Percentiles rank a stretch among this genome's conserved stretches.
Conservation (phyloP, 2,888 invertebrate species). For the Elegia similella region DNA sequence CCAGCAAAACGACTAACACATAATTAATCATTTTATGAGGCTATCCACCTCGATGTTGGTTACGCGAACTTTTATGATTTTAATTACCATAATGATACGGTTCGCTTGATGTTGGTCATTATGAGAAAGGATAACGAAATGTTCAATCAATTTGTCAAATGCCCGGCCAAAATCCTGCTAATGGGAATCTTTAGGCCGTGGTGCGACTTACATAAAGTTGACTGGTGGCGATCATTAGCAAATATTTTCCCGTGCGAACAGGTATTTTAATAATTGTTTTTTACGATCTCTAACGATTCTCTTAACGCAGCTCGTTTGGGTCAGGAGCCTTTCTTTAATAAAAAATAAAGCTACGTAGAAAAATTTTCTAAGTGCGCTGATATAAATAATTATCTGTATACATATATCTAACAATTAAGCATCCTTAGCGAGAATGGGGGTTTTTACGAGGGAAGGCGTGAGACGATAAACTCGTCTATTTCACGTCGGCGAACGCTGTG, state of each 20-base stretch:
- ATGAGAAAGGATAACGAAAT: slow-evolving; percentile 28
- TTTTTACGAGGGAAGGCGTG: slow-evolving; percentile 14
- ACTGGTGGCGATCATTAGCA: slow-evolving; percentile 21
- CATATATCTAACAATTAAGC: slow-evolving; percentile 13
- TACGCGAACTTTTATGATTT: slow-evolving; percentile 24
- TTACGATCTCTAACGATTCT: slow-evolving; percentile 18
- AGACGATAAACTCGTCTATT: slow-evolving; percentile 9
- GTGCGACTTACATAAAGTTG: slow-evolving; percentile 29
- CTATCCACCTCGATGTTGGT: slow-evolving; percentile 37
- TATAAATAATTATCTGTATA: slow-evolving; percentile 1
- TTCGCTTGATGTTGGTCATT: slow-evolving; percentile 23
- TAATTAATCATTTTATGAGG: slow-evolving; percentile 46
- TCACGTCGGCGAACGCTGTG: slow-evolving; percentile 27
- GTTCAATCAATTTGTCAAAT: slow-evolving; percentile 35
- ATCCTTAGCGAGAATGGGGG: slow-evolving; percentile 10
- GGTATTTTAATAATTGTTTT: slow-evolving; percentile 24
- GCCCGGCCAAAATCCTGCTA: slow-evolving; percentile 29
- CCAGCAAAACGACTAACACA: slow-evolving; percentile 38
- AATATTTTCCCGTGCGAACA: slow-evolving; percentile 25
- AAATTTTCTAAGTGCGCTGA: slow-evolving; percentile 1
- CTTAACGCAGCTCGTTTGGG: not conserved
- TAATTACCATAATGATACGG: slow-evolving; percentile 19
- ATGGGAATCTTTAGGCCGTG: slow-evolving; percentile 27
- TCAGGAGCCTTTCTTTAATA: not conserved
- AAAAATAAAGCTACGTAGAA: not conserved